Base-by-base conservation (phyloP, 2,888 invertebrate species). In the Meteorus colon region DNA sequence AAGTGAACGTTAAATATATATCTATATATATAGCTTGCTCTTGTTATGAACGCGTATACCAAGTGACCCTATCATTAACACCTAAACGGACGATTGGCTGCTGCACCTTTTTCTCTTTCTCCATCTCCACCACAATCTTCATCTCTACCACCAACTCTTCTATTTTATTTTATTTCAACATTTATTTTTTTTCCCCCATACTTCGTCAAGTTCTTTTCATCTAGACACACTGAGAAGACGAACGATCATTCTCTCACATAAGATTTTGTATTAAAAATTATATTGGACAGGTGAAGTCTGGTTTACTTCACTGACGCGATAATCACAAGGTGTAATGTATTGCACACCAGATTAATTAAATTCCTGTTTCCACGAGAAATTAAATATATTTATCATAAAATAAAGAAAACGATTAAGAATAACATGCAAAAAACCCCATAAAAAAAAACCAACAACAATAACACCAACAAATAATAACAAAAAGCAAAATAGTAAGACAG, bases 11-110 rank as follows among this genome's bases (percentile, higher is more conserved):
- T 34, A 8, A 34, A 34, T 4, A 34, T 24, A 24, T 24, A 24
- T 24, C 24, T 24, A 24, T 24, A 34, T 34, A 34, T 8, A 8
- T 6, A 34, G 2, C 34, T 34, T 34, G 34, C 34, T 34, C 34
- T 87, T 82, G 85, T 87, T 87, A 86, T 81, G 81, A 82, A 83
- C 80, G 81, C 79, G 80, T 82, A 80, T 80, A 81, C 74, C 81
- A 81, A 84, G 85, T 85, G 85, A 86, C 84, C 86, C 86, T 85
- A 86, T 86, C 86, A 87, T 88, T 88, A 88, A 85, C 87, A 87
- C 87, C 88, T 86, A 85, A 86, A 86, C 84, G 85, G 82, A 84
- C 83, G 84, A 84, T 85, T 81, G 81, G 81, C 77, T 80, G 78
- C 71, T 69, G 76, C 78, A 72, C 73, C 78, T 62, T 77, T 77